Base-by-base conservation (phyloP, 2,797 vertebrate genomes). In the Ptychobarbus kaznakovi region DNA sequence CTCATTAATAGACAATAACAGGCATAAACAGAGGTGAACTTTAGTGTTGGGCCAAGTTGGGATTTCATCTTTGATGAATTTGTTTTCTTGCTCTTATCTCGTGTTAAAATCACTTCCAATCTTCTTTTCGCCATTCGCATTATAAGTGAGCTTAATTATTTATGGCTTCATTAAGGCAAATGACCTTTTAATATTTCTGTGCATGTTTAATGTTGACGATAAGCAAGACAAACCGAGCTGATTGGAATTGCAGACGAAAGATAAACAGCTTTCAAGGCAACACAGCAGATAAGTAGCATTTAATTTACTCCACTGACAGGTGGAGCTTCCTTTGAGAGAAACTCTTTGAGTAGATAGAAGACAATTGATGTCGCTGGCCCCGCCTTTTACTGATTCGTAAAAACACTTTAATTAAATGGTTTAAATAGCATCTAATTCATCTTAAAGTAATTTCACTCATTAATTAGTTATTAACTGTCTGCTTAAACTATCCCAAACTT, bases 101-200 rank as follows among this genome's bases (percentile, higher is more conserved):
- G 51, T 40, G 42, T 32, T 79, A 25, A 72, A 70, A 79, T 69
- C 74, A 22, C 28, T 65, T 42, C n/a, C n/a, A 58, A 53, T 77
- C 46, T 78, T 78, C 51, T 58, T 61, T 79, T n/a, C 38, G 12
- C 28, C 28, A 46, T 38, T 61, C 56, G 6, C 42, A 10, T 80
- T 40, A 73, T 40, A 72, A 56, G 42, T 80, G 68, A 22, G 38
- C 77, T 85, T 73, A 73, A 80, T 80, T 80, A 80, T 85, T 80
- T 73, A 85, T 25, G 68, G 66, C 66, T 85, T 85, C 83, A 85
- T 85, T 85, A 85, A 73, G 53, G 66, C 77, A 80, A 85, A 85
- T 73, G 42, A 65, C 53, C 83, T 85, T 80, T 85, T 80, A 85
- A 80, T 80, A 85, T 85, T 80, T 85, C 42, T 38, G 40, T 65